These are phyloP conservation scores for Columbina picui DNA, from an alignment of 2,113 vertebrate genomes.

Conservation along the genomic window DNA sequence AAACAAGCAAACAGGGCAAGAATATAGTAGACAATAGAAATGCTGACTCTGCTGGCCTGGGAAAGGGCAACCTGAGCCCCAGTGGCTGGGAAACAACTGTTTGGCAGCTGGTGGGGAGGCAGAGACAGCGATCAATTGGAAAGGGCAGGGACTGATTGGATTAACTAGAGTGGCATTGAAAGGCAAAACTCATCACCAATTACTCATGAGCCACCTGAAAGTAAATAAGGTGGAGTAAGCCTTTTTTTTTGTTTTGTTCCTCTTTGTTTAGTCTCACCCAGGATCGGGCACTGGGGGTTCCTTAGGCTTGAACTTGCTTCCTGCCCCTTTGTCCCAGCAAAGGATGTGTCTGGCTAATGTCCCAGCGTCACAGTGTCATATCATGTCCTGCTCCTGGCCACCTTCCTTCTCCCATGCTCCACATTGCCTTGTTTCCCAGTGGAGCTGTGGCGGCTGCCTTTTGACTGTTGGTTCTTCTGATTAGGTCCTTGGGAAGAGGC, in stretches of 20 bases:
- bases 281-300: neutral
- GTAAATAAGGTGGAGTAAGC: neutral
- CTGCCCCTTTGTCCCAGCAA: neutral
- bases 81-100: conserved; percentile 2
- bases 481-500: neutral
- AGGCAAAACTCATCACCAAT: neutral
- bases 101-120: neutral
- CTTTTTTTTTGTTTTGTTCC: neutral
- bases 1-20: neutral
- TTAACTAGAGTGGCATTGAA: neutral
- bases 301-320: neutral
- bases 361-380: fast-evolving
- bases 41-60: neutral
- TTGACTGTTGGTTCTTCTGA: neutral
- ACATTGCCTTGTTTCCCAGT: neutral
- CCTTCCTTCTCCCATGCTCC: neutral
- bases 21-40: neutral
- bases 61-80: neutral
- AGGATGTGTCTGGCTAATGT: neutral
- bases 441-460: neutral
- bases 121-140: neutral
- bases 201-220: neutral
- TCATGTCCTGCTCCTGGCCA: neutral
- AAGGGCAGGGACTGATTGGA: neutral
- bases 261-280: neutral